phyloP scores from a whole-genome alignment of 2,797 vertebrate genomes.

The Amniataba percoides region DNA sequence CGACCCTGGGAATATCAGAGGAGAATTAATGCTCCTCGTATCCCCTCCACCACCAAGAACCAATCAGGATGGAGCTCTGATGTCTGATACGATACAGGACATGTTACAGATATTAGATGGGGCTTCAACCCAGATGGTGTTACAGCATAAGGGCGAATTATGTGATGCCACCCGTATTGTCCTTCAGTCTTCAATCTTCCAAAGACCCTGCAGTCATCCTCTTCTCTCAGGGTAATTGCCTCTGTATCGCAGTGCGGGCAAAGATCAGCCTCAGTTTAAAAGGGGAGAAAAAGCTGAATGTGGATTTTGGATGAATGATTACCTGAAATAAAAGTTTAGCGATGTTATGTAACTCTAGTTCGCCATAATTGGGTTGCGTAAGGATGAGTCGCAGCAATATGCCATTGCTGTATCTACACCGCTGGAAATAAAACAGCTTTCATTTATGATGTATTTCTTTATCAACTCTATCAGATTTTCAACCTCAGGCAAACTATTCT shows the following conservation, averaged over 20 bases:
- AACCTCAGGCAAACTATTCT: not conserved
- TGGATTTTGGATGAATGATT: conserved; percentile 23
- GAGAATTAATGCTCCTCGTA: conserved; percentile 46
- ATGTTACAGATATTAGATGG: conserved; percentile 39
- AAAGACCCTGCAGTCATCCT: conserved; percentile 40
- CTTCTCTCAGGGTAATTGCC: conserved; percentile 54
- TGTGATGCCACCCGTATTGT: conserved; percentile 40
- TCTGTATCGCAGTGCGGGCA: conserved; percentile 20
- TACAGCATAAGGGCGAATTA: conserved; percentile 40
- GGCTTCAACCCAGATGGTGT: conserved; percentile 21
- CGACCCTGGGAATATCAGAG: conserved; percentile 55
- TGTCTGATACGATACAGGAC: conserved; percentile 30
- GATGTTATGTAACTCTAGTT: conserved; percentile 16
- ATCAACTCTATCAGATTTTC: not conserved
- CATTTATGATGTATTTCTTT: not conserved
- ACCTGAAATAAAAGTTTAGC: conserved; percentile 16
- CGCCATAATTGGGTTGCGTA: conserved; percentile 22
- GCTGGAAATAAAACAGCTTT: not conserved
- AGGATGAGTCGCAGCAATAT: not conserved
- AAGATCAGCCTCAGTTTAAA: conserved; percentile 27
- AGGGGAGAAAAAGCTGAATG: conserved; percentile 6
- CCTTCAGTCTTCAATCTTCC: conserved; percentile 61
- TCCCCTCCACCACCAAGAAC: conserved; percentile 22
- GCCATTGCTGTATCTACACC: not conserved
- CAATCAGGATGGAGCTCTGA: conserved; percentile 36